Conservation (phyloP, 2,888 invertebrate species). For the Platycnemis pennipes region DNA sequence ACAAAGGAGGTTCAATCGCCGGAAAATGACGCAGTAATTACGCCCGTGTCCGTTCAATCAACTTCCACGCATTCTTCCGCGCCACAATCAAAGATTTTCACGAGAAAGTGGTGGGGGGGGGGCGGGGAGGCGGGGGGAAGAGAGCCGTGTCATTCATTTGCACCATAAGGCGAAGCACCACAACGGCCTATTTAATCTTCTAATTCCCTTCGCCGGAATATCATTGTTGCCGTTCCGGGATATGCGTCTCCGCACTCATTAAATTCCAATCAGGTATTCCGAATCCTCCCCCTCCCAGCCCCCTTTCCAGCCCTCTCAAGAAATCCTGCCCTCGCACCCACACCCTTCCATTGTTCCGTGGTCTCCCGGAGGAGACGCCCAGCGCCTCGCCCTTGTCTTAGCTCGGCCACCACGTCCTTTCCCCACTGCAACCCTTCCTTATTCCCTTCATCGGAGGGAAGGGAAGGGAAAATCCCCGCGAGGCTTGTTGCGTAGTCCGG, state of each 20-base stretch:
- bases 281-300: slow-evolving; percentile 12
- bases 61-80: slow-evolving; percentile 58
- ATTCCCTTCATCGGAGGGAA: not conserved
- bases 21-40: slow-evolving; percentile 60
- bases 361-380: not conserved
- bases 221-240: slow-evolving; percentile 63
- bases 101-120: not conserved
- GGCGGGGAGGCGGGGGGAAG: not conserved
- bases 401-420: not conserved
- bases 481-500: not conserved
- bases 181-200: slow-evolving; percentile 47
- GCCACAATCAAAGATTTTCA: slow-evolving; percentile 43
- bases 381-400: not conserved
- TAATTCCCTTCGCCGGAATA: slow-evolving; percentile 38
- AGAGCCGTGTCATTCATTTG: slow-evolving; percentile 15
- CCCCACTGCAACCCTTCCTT: not conserved
- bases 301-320: not conserved
- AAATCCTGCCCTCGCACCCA: not conserved
- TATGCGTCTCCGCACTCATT: slow-evolving; percentile 52
- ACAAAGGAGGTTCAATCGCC: slow-evolving; percentile 45
- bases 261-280: slow-evolving; percentile 52
- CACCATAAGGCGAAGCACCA: not conserved
- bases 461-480: no score
- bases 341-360: not conserved
- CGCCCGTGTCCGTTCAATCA: slow-evolving; percentile 38